phyloP scores from a whole-genome alignment of 2,888 invertebrate genomes.

The Coleophora deauratella region DNA sequence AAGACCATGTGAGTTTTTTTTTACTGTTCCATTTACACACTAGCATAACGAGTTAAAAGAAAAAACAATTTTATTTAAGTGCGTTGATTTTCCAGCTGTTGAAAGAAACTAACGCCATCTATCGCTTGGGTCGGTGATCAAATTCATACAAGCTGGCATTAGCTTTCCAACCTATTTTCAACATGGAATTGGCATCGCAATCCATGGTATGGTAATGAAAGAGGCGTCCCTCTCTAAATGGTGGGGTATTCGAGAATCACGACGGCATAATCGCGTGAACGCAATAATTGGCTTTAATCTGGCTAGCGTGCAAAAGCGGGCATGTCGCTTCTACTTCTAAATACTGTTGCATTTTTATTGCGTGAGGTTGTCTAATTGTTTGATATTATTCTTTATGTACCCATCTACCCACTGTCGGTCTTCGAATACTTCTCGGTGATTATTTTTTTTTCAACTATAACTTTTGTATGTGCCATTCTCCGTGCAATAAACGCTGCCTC shows the following conservation, averaged over 20 bases:
- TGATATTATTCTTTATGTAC: too few relatives aligned
- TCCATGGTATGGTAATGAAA: conserved; percentile 48
- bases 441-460: too few relatives aligned
- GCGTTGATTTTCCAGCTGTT: conserved; percentile 29
- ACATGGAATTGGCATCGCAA: conserved; percentile 48
- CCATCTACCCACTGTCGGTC: too few relatives aligned
- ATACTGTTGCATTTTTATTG: conserved; percentile 34
- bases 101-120: conserved; percentile 13
- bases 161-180: conserved; percentile 45
- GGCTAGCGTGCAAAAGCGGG: conserved; percentile 43
- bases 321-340: conserved; percentile 27
- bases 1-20: too few relatives aligned
- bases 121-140: conserved; percentile 32
- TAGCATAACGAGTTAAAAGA: conserved; percentile 11
- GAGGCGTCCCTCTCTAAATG: conserved; percentile 51
- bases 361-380: conserved; percentile 29
- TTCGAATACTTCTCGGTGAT: too few relatives aligned
- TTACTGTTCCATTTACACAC: too few relatives aligned
- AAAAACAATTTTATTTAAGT: conserved; percentile 23
- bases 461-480: too few relatives aligned
- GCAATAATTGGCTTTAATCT: conserved; percentile 61
- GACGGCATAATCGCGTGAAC: conserved; percentile 58
- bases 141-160: conserved; percentile 35
- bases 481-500: too few relatives aligned
- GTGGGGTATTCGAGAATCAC: conserved; percentile 52